These are phyloP conservation scores for Heliconius cydno DNA, from an alignment of 2,888 invertebrate species.

Conservation along the genomic window DNA sequence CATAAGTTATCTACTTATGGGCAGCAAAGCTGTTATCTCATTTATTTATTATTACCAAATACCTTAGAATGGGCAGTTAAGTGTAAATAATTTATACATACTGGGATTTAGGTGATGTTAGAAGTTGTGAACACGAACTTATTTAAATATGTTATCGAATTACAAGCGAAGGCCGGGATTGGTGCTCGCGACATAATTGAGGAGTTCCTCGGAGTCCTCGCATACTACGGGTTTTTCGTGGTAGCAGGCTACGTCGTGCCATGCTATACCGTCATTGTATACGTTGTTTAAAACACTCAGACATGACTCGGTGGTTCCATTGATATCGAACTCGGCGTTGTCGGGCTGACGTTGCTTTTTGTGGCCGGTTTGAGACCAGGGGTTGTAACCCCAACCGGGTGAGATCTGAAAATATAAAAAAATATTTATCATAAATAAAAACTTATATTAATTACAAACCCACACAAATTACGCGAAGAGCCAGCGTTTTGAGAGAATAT, in stretches of 20 bases:
- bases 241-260: slow-evolving; percentile 97
- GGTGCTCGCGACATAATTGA: slow-evolving; percentile 92
- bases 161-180: slow-evolving; percentile 93
- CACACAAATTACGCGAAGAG: no score
- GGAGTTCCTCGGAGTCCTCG: slow-evolving; percentile 94
- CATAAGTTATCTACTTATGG: background rate
- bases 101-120: slow-evolving; percentile 11
- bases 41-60: slow-evolving; percentile 17
- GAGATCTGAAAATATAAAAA: slow-evolving; percentile 73
- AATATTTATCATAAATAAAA: background rate
- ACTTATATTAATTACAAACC: no score
- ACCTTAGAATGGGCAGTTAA: slow-evolving; percentile 4
- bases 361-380: slow-evolving; percentile 95
- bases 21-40: background rate
- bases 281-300: slow-evolving; percentile 95
- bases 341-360: slow-evolving; percentile 94
- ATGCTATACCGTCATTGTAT: slow-evolving; percentile 95
- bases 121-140: slow-evolving; percentile 28
- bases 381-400: slow-evolving; percentile 91
- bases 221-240: slow-evolving; percentile 96
- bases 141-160: slow-evolving; percentile 54
- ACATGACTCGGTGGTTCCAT: slow-evolving; percentile 93
- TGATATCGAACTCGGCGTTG: slow-evolving; percentile 95
- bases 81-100: slow-evolving; percentile 13
- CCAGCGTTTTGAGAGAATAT: no score